phyloP scores from a whole-genome alignment of 2,888 invertebrate species.

The Chymomyza procnemis region DNA sequence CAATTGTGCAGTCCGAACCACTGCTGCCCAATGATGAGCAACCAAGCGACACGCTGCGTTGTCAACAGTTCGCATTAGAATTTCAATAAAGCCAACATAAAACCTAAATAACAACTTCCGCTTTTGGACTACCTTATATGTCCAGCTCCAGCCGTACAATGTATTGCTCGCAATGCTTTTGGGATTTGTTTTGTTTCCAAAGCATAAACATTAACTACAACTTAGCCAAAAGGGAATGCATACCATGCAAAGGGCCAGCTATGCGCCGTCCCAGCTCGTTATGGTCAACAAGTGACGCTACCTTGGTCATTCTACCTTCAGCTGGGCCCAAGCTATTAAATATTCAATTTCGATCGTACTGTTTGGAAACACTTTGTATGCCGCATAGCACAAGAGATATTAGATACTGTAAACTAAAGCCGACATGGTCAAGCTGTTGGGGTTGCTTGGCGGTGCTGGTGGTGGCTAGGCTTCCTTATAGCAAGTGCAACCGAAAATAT shows the following conservation, averaged over 20 bases:
- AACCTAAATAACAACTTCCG: constrained; percentile 64
- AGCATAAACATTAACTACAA: not conserved
- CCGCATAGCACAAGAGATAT: constrained; percentile 29
- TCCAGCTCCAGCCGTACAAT: not conserved
- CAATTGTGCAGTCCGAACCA: not conserved
- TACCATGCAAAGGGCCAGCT: constrained; percentile 30
- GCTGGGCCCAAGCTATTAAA: constrained; percentile 23
- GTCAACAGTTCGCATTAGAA: constrained; percentile 31
- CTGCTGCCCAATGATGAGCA: not conserved
- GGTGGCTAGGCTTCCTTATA: constrained; percentile 36
- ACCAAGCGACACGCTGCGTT: not conserved
- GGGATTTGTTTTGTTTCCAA: constrained; percentile 34
- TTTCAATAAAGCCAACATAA: constrained; percentile 51
- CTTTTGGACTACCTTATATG: constrained; percentile 38
- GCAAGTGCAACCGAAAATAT: constrained; percentile 49
- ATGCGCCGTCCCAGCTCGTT: constrained; percentile 2
- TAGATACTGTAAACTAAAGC: not conserved
- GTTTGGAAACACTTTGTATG: constrained; percentile 42
- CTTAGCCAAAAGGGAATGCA: constrained; percentile 8
- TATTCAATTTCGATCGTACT: constrained; percentile 38
- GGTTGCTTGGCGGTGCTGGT: constrained; percentile 33
- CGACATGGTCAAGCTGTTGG: not conserved
- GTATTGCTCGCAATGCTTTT: constrained; percentile 19
- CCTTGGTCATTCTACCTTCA: constrained; percentile 3
- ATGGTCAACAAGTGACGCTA: constrained; percentile 48